These are phyloP conservation scores for Bombus impatiens DNA, from an alignment of 1,140 invertebrate genomes.

Conservation along the genomic window DNA sequence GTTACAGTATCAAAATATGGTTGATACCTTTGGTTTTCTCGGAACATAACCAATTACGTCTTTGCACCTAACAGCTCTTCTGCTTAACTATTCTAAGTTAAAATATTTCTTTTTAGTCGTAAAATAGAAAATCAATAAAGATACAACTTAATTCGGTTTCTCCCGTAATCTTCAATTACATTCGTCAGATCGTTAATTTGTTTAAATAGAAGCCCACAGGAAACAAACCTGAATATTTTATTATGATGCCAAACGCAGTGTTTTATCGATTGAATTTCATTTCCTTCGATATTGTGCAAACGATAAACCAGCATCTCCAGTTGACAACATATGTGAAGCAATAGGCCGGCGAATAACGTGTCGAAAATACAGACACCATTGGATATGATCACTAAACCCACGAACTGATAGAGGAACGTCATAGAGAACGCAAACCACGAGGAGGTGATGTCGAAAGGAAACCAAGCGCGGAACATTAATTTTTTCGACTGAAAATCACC, in stretches of 20 bases:
- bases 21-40: too few relatives aligned
- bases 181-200: not conserved
- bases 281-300: constrained; percentile 6
- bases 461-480: constrained; percentile 40
- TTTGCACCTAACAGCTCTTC: too few relatives aligned
- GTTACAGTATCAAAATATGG: too few relatives aligned
- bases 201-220: not conserved
- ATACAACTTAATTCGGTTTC: not conserved
- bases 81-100: too few relatives aligned
- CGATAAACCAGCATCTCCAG: constrained; percentile 60
- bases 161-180: not conserved
- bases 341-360: constrained; percentile 47
- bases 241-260: constrained; percentile 58
- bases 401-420: constrained; percentile 52
- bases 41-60: not conserved
- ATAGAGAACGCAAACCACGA: constrained; percentile 25
- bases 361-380: constrained; percentile 55
- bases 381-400: constrained; percentile 4
- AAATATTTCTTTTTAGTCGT: too few relatives aligned
- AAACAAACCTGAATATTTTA: constrained; percentile 53
- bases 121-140: too few relatives aligned
- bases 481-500: not conserved
- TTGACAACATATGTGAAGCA: constrained; percentile 60
- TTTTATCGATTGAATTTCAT: constrained; percentile 8
- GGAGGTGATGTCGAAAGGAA: constrained; percentile 55